Conservation (phyloP, 1,140 invertebrate genomes). For the Tetragnatha versicolor region DNA sequence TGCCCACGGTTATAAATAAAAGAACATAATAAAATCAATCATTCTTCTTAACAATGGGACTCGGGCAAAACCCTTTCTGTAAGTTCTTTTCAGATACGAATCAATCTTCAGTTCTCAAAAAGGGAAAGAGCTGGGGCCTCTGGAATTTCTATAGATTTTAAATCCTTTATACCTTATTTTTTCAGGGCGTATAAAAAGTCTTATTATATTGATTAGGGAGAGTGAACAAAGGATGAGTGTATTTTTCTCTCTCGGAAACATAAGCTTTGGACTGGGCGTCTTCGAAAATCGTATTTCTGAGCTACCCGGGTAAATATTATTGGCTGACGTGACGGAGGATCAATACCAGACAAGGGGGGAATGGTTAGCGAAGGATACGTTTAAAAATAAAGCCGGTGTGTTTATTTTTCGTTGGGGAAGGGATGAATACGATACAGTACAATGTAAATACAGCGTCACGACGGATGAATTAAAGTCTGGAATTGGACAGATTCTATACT, state of each 20-base stretch:
- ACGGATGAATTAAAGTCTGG: too few species aligned
- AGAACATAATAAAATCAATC: conserved; percentile 39
- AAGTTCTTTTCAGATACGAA: conserved; percentile 10
- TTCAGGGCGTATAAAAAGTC: not conserved
- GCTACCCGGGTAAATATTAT: too few species aligned
- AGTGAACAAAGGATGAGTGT: not conserved
- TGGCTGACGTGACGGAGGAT: too few species aligned
- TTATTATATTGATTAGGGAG: not conserved
- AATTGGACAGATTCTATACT: too few species aligned
- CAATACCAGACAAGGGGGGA: too few species aligned
- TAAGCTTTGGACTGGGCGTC: too few species aligned
- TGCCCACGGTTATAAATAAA: conserved; percentile 24
- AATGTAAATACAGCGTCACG: too few species aligned
- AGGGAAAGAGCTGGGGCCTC: not conserved
- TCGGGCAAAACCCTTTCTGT: not conserved
- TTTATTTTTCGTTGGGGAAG: too few species aligned
- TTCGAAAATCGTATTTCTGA: too few species aligned
- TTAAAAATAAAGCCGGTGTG: too few species aligned
- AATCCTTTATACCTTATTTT: not conserved
- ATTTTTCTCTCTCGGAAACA: not conserved
- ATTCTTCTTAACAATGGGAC: conserved; percentile 13
- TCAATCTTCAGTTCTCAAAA: conserved; percentile 16
- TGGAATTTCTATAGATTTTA: conserved; percentile 9
- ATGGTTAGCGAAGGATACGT: too few species aligned
- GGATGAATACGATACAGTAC: too few species aligned